phyloP scores from a whole-genome alignment of 2,888 invertebrate species.

The Dynastes tityus region DNA sequence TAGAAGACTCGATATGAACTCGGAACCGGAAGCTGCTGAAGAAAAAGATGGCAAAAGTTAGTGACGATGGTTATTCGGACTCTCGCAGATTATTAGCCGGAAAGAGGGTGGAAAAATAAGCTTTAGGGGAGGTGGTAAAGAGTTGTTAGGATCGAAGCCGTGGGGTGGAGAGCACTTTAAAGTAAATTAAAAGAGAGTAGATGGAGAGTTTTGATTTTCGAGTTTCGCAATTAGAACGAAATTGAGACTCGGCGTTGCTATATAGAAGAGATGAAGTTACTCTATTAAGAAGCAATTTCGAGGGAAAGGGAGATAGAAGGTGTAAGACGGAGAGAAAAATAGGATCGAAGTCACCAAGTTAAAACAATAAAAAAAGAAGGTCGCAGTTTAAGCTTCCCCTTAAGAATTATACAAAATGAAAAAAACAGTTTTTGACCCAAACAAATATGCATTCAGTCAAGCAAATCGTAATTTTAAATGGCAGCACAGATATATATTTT shows the following conservation, averaged over 20 bases:
- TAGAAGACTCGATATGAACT: background rate
- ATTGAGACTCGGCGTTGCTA: background rate
- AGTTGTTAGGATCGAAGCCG: too few relatives aligned
- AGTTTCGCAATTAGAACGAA: slow-evolving; percentile 7
- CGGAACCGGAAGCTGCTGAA: background rate
- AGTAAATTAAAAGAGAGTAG: slow-evolving; percentile 10
- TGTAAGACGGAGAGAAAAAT: background rate
- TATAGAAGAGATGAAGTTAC: background rate
- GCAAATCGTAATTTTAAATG: too few relatives aligned
- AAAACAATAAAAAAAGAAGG: too few relatives aligned
- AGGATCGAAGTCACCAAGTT: too few relatives aligned
- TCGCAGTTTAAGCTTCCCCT: too few relatives aligned
- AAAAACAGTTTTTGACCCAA: too few relatives aligned
- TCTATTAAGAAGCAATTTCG: slow-evolving; percentile 4
- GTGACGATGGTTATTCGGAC: slow-evolving; percentile 5
- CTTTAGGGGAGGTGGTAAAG: too few relatives aligned
- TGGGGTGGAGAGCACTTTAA: background rate
- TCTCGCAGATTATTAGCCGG: slow-evolving; percentile 1
- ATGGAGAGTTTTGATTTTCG: slow-evolving; percentile 9
- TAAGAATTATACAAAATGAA: too few relatives aligned
- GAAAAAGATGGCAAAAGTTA: background rate
- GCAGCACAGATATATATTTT: too few relatives aligned
- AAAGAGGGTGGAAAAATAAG: background rate
- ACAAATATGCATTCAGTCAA: too few relatives aligned
- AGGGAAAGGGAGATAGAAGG: background rate